These are phyloP conservation scores for Barnardius zonarius DNA, from an alignment of 2,113 vertebrate genomes.

Conservation along the genomic window DNA sequence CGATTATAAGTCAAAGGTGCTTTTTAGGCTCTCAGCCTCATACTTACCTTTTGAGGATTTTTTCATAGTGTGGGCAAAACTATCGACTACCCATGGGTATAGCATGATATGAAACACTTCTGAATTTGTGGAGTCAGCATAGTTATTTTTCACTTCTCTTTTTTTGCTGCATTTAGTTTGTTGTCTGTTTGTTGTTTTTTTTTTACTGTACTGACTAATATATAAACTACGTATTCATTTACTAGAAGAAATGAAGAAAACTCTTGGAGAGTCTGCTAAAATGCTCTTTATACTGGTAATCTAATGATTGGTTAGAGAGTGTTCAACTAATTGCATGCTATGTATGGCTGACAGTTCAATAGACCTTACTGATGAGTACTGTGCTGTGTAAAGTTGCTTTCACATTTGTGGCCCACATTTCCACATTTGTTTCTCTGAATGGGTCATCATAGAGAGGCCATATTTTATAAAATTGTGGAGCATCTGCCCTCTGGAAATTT, in stretches of 20 bases:
- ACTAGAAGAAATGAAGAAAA: neutral
- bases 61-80: neutral
- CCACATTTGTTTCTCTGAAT: neutral
- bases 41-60: neutral
- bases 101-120: neutral
- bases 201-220: neutral
- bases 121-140: neutral
- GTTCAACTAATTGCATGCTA: neutral
- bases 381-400: neutral
- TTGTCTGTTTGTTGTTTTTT: neutral
- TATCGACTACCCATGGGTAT: neutral
- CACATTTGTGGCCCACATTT: neutral
- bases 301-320: neutral
- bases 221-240: neutral
- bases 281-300: neutral
- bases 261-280: neutral
- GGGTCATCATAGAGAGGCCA: neutral
- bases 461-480: neutral
- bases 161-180: neutral
- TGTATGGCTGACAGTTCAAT: neutral
- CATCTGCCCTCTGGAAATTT: neutral
- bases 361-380: neutral
- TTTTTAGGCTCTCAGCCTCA: neutral
- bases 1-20: neutral
- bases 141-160: neutral